Percentiles rank a stretch among this genome's conserved stretches.
These are phyloP conservation scores for Plebejus argus DNA, from an alignment of 2,888 invertebrate species.

Conservation along the genomic window DNA sequence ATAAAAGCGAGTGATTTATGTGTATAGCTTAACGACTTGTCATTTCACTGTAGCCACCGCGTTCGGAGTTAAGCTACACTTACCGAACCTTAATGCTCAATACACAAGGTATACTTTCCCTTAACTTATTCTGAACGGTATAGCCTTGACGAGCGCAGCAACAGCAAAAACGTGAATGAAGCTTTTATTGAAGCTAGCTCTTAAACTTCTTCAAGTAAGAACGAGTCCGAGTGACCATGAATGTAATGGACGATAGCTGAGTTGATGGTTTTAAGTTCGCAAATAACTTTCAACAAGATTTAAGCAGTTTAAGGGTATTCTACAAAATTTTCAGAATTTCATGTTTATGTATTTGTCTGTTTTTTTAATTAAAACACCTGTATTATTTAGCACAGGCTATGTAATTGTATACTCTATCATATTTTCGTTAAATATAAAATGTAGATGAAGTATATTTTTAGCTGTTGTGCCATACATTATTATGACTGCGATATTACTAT, in stretches of 20 bases:
- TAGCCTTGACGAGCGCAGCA: slow-evolving; percentile 56
- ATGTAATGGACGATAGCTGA: not conserved
- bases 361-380: too few species aligned
- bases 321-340: too few species aligned
- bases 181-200: slow-evolving; percentile 30
- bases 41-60: slow-evolving; percentile 54
- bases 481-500: not conserved
- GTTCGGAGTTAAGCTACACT: not conserved
- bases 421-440: too few species aligned
- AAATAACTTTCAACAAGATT: not conserved
- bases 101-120: not conserved
- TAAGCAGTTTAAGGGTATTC: too few species aligned
- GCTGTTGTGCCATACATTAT: not conserved
- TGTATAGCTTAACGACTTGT: slow-evolving; percentile 59
- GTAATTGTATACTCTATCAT: too few species aligned
- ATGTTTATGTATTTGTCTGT: too few species aligned
- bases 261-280: not conserved
- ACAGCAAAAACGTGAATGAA: slow-evolving; percentile 55
- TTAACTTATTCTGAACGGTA: slow-evolving; percentile 41
- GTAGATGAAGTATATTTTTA: too few species aligned
- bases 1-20: slow-evolving; percentile 53
- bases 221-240: not conserved
- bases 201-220: not conserved
- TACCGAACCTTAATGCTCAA: not conserved
- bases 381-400: too few species aligned